These are phyloP conservation scores for Melanchra persicariae DNA, from an alignment of 2,888 invertebrate species.

Conservation along the genomic window DNA sequence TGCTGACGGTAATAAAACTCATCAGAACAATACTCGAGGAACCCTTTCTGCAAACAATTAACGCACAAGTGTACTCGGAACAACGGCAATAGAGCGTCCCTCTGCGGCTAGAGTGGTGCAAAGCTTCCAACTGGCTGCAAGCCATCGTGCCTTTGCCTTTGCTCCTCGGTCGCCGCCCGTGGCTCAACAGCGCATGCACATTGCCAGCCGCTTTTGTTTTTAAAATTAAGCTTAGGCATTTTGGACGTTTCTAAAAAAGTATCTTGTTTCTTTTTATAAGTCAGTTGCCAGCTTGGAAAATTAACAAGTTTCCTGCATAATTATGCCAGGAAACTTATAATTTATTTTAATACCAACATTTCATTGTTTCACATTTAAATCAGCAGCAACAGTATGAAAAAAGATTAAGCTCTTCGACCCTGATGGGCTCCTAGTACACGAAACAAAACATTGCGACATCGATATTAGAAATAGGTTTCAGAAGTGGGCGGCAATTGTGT, in stretches of 20 bases:
- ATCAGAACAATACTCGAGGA: constrained; percentile 85
- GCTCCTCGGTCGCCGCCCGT: constrained; percentile 77
- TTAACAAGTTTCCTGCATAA: neutral
- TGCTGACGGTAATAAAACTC: constrained; percentile 84
- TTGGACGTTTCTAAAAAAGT: constrained; percentile 44
- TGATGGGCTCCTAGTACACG: neutral
- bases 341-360: neutral
- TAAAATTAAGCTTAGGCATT: constrained; percentile 68
- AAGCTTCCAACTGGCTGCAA: constrained; percentile 86
- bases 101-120: constrained; percentile 71
- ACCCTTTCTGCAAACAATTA: constrained; percentile 91
- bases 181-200: constrained; percentile 77
- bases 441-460: constrained; percentile 19
- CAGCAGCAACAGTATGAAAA: neutral
- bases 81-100: constrained; percentile 87
- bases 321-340: too few species aligned
- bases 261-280: constrained; percentile 11
- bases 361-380: neutral
- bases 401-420: neutral
- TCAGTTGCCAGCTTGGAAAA: neutral
- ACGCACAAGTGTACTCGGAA: constrained; percentile 86
- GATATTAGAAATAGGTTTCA: constrained; percentile 43
- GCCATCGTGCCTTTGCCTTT: constrained; percentile 84
- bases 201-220: constrained; percentile 81
- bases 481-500: constrained; percentile 49